phyloP scores from a whole-genome alignment of 2,113 vertebrate genomes.

The Plestiodon gilberti region DNA sequence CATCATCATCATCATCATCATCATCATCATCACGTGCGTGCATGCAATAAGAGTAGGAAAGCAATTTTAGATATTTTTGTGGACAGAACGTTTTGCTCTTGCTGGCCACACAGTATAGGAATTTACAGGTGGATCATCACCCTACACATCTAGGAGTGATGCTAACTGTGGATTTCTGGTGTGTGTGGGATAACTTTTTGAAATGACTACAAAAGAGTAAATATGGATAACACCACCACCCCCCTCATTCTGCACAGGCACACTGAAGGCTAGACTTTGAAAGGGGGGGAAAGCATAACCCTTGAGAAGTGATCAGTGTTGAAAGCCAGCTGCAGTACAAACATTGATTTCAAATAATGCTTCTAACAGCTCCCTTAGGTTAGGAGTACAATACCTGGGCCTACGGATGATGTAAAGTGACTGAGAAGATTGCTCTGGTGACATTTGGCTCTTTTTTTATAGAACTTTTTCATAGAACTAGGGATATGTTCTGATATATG shows the following conservation, averaged over 20 bases:
- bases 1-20: no score
- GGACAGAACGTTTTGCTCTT: neutral
- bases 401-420: neutral
- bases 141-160: neutral
- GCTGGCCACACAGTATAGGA: neutral
- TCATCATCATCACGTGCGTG: no score
- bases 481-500: neutral
- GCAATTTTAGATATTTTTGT: no score
- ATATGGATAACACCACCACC: neutral
- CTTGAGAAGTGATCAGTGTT: conserved; percentile 22
- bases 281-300: neutral
- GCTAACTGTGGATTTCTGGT: no score
- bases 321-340: conserved; percentile 12
- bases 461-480: neutral
- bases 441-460: conserved; percentile 2
- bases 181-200: neutral
- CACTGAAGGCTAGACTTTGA: conserved; percentile 20
- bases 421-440: neutral
- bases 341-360: neutral
- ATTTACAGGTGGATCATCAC: neutral
- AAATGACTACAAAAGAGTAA: neutral
- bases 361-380: neutral
- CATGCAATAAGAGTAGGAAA: no score
- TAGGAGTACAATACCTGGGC: conserved; percentile 10
- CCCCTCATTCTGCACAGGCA: neutral